phyloP scores from a whole-genome alignment of 2,888 invertebrate species.

The Drosophila dives region DNA sequence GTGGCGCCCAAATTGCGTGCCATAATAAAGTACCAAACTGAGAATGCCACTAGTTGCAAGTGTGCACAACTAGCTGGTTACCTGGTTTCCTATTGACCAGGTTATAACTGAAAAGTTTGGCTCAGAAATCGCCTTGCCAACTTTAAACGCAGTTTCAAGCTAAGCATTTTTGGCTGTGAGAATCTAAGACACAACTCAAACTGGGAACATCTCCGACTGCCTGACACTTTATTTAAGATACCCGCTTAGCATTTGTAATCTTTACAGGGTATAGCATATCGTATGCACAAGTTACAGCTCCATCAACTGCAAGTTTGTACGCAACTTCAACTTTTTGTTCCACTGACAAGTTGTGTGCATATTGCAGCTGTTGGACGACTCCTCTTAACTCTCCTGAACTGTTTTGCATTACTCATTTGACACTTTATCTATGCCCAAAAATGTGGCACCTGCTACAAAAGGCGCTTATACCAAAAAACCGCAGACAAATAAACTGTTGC shows the following conservation, averaged over 20 bases:
- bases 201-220: background rate
- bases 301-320: background rate
- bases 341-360: conserved; percentile 31
- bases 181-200: background rate
- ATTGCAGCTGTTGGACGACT: conserved; percentile 4
- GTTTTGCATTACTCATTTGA: conserved; percentile 80
- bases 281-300: conserved; percentile 10
- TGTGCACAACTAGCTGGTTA: background rate
- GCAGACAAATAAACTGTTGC: conserved; percentile 40
- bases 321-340: background rate
- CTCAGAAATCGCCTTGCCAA: background rate
- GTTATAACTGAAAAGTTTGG: background rate
- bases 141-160: background rate
- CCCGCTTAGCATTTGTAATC: background rate
- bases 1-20: conserved; percentile 55
- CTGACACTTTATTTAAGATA: background rate
- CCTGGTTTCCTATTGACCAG: background rate
- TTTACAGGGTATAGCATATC: background rate
- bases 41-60: background rate
- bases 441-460: conserved; percentile 61
- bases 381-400: conserved; percentile 19
- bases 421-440: conserved; percentile 69
- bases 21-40: conserved; percentile 52
- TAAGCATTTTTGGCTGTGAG: too few species aligned
- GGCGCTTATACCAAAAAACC: conserved; percentile 43